These are phyloP conservation scores for Achroia grisella DNA, from an alignment of 1,140 invertebrate genomes.

Conservation along the genomic window DNA sequence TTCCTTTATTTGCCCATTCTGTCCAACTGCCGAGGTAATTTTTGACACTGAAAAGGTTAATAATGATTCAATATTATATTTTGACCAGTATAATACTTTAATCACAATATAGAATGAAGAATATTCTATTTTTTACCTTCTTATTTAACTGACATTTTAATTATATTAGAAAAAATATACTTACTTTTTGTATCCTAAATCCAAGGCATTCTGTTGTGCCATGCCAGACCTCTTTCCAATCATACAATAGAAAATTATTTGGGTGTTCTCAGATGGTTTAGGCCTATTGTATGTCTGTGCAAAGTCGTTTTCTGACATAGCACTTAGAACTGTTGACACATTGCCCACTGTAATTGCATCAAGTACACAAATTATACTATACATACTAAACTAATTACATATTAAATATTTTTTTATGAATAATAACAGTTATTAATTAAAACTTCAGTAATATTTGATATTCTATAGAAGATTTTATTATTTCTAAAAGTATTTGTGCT, in stretches of 20 bases:
- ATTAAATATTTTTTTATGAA: too few relatives aligned
- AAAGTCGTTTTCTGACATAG: conserved; percentile 63
- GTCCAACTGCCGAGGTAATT: conserved; percentile 92
- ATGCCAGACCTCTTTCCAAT: conserved; percentile 75
- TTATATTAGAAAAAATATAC: too few relatives aligned
- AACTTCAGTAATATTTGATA: too few relatives aligned
- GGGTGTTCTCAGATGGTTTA: conserved; percentile 74
- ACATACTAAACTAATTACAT: too few relatives aligned
- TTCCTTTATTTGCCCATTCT: conserved; percentile 74
- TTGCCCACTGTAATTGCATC: conserved; percentile 50
- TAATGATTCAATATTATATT: too few relatives aligned
- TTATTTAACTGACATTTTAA: too few relatives aligned
- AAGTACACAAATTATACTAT: too few relatives aligned
- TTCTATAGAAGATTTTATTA: too few relatives aligned
- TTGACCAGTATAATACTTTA: too few relatives aligned
- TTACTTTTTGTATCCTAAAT: conserved; percentile 77
- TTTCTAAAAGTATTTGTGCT: too few relatives aligned
- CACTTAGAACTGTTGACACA: conserved; percentile 54
- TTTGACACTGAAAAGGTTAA: conserved; percentile 81
- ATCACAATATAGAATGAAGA: conserved; percentile 10
- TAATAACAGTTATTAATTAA: too few relatives aligned
- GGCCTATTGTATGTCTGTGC: conserved; percentile 51
- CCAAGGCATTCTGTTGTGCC: conserved; percentile 74
- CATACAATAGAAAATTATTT: conserved; percentile 78
- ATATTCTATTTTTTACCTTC: too few relatives aligned